phyloP scores from a whole-genome alignment of 2,113 vertebrate species.

The Thymallus thymallus region DNA sequence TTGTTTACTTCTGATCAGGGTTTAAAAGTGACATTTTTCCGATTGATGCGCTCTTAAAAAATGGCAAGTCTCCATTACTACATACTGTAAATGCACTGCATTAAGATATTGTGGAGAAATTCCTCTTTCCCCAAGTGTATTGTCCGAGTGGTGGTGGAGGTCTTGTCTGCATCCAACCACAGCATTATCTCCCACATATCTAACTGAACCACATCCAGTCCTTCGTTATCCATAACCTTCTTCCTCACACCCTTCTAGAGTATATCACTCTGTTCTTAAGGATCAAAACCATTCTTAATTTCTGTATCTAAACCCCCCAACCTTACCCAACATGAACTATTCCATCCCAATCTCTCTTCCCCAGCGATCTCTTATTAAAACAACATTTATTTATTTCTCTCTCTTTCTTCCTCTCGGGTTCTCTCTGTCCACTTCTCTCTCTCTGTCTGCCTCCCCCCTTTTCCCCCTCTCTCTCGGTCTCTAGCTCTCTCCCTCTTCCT shows the following conservation, averaged over 20 bases:
- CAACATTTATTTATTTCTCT: no score
- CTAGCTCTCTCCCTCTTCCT: background rate
- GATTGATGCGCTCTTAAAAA: constrained; percentile 13
- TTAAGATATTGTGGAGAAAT: constrained; percentile 61
- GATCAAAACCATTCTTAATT: no score
- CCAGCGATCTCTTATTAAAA: no score
- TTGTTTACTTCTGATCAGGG: constrained; percentile 14
- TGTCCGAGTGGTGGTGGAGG: constrained; percentile 18
- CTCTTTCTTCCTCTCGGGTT: no score
- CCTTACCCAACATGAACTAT: no score
- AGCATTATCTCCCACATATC: constrained; percentile 30
- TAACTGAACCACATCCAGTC: background rate
- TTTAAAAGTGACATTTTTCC: background rate
- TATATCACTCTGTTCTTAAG: no score
- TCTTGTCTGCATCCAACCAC: constrained; percentile 32
- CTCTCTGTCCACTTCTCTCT: background rate
- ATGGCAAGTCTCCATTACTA: constrained; percentile 30
- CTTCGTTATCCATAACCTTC: no score
- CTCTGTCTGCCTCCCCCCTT: background rate
- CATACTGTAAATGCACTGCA: constrained; percentile 26
- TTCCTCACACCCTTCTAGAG: no score
- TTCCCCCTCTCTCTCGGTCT: background rate
- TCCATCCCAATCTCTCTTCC: no score
- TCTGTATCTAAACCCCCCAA: no score
- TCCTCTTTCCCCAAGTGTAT: constrained; percentile 40